Base-by-base conservation (phyloP, 2,797 vertebrate genomes). In the Agapornis canus region DNA sequence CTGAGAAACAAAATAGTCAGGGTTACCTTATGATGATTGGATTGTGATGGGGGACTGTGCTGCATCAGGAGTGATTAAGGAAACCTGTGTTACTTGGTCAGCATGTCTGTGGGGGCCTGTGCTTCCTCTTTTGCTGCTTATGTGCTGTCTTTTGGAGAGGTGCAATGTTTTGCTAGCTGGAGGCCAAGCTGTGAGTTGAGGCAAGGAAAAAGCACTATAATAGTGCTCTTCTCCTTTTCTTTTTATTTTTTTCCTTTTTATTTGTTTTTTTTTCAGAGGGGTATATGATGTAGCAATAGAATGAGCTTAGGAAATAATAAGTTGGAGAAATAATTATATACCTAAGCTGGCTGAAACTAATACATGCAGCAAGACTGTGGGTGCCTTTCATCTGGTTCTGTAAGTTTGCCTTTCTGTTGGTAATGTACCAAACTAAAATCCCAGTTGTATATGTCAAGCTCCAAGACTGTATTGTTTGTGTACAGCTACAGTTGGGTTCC, bases 31-130 rank as follows among this genome's bases (percentile, higher is more conserved):
- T 32, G 75, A 27, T 21, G 47, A 25, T 2, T 22, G 47, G 54
- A 2, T 27, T 26, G 43, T 32, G 25, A 22, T n/a, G 27, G 19
- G 32, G 27, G 13, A 1, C 5, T 37, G 35, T 45, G 68, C 22
- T 56, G 31, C 15, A 26, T 35, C 10, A 40, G 32, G 13, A 22
- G 21, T 15, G 25, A 35, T 52, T 7, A 39, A 12, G 26, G 10
- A 35, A 39, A 61, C 21, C 35, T 57, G 56, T 31, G 3, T 32
- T 26, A 23, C 31, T 52, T 42, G 35, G 14, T 13, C 13, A 43
- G 21, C 8, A 10, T 12, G 18, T 2, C 7, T 8, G 0, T 4
- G 16, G 8, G 56, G 27, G 11, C 0, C 10, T 47, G 6, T 8
- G 27, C 4, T 5, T 6, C 20, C 6, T 57, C 4, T 17, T 57